Evolutionary conservation across 2,797 vertebrate species (phyloP), one percentile per base, ranked within the genome.

Genomic region (Sebastolobus alascanus): DNA sequence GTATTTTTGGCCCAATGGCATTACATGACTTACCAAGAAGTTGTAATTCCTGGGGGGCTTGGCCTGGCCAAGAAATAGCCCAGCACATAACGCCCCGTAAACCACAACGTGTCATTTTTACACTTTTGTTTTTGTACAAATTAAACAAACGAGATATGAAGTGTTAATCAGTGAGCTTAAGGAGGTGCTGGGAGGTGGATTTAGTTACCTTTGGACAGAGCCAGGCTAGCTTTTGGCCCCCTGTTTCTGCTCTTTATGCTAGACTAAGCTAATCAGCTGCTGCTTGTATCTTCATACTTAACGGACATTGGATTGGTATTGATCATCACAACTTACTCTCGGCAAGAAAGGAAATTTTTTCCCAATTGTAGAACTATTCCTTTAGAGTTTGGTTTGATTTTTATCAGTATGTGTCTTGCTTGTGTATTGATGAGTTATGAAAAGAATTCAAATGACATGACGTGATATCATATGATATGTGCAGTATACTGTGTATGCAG

Each of bases 381-480:
- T 56, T 31, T 16, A 43, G 10, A 1, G 9, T 66, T 69, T 22
- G 12, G 1, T 66, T 33, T 31, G 0, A 10, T 16, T 58, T 54
- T 70, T n/a, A 50, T 74, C 6, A 50, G 27, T 73, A 4, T 79
- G 70, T 37, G 13, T 67, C 7, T 16, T 60, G 3, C 74, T 54
- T 71, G 9, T 80, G 1, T 35, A 8, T 71, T 85, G 22, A 20
- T 43, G 6, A 16, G 1, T 80, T 25, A 20, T 18, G 27, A 9
- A n/a, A 50, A 16, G 3, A 50, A 38, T 65, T 68, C 0, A 22
- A 40, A 64, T 63, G 6, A 6, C 11, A 29, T 61, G 13, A 37
- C 0, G 4, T 20, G 8, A 54, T 13, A 58, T 46, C 4, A 55
- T 50, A 12, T 9, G 5, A 50, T 37, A 4, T n/a, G 59, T 73